Conservation (phyloP, 2,888 invertebrate species). For the Ernsta delagoae region DNA sequence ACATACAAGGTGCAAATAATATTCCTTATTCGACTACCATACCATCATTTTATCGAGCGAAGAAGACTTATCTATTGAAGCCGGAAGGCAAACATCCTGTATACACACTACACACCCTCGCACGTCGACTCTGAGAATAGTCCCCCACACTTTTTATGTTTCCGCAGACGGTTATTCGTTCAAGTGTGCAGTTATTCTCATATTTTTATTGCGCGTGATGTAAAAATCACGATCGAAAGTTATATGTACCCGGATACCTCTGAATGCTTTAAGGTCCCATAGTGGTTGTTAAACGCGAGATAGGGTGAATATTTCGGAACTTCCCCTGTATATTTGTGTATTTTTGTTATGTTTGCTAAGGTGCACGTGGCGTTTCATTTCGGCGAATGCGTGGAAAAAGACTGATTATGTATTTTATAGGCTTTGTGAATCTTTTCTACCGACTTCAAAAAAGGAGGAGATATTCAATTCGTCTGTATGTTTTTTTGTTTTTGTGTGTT, state of each 20-base stretch:
- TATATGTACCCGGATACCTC: conserved; percentile 48
- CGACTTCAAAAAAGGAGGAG: too few relatives aligned
- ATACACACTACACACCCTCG: conserved; percentile 51
- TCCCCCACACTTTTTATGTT: conserved; percentile 67
- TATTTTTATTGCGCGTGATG: conserved; percentile 74
- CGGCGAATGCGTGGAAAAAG: not conserved
- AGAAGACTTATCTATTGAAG: conserved; percentile 35
- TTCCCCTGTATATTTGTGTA: conserved; percentile 2
- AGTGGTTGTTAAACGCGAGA: conserved; percentile 46
- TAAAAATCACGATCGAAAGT: conserved; percentile 69
- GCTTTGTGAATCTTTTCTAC: too few relatives aligned
- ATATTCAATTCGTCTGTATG: too few relatives aligned
- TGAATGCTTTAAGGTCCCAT: conserved; percentile 56
- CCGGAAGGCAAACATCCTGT: conserved; percentile 37
- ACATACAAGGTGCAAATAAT: not conserved
- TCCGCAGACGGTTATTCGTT: conserved; percentile 71
- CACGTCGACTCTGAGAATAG: conserved; percentile 53
- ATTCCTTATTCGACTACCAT: conserved; percentile 3
- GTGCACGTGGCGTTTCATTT: not conserved
- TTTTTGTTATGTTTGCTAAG: conserved; percentile 4
- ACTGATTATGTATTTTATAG: too few relatives aligned
- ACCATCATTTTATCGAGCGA: conserved; percentile 22
- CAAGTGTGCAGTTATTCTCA: conserved; percentile 67
- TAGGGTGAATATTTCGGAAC: conserved; percentile 39
- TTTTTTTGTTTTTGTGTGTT: too few relatives aligned